These are phyloP conservation scores for Antechinus stuartii DNA, from an alignment of 2,113 vertebrate genomes.

Conservation along the genomic window DNA sequence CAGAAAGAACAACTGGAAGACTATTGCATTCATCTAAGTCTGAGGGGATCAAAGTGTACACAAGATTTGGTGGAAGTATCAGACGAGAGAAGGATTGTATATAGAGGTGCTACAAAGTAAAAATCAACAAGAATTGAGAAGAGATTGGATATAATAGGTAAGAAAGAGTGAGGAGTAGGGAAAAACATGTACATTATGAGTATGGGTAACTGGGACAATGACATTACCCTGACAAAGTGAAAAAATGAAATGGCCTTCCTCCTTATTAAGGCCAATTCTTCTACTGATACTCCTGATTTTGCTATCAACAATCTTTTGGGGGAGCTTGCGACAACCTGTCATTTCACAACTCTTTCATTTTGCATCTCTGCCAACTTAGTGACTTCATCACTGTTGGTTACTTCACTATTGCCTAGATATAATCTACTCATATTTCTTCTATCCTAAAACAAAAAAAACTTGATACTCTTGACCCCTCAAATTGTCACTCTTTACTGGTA, in stretches of 20 bases:
- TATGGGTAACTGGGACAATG: not conserved
- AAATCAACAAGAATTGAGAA: not conserved
- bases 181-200: not conserved
- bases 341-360: not conserved
- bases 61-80: not conserved
- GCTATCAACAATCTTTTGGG: not conserved
- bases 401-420: no score
- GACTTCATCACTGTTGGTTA: not conserved
- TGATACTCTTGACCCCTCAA: not conserved
- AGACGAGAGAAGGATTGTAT: not conserved
- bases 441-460: not conserved
- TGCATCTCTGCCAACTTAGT: not conserved
- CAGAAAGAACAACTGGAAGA: not conserved
- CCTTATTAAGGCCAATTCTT: not conserved
- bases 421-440: not conserved
- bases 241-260: not conserved
- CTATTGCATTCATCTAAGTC: not conserved
- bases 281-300: not conserved
- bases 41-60: not conserved
- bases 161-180: not conserved
- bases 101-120: not conserved
- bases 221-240: no score
- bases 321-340: not conserved
- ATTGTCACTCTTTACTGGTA: not conserved
- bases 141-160: not conserved